Evolutionary conservation across 2,888 invertebrate genomes (phyloP), one percentile per base, ranked within the genome.

Genomic region (Cheilosia soror): DNA sequence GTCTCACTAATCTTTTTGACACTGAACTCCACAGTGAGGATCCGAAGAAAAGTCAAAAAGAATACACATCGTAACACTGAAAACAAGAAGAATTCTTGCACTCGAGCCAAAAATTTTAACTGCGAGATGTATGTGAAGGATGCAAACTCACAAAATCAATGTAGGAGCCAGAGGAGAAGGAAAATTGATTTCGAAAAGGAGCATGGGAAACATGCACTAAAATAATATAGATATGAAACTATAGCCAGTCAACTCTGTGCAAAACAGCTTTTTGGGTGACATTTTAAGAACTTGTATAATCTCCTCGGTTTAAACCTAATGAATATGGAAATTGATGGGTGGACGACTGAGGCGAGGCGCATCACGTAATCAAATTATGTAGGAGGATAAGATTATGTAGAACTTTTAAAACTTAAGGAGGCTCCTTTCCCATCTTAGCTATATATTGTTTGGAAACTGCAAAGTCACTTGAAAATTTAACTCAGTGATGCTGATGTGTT

Each of bases 1-100:
- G 78, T 31, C 57, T 15, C 78, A 83, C 78, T 84, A 84, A 84
- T 84, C 79, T 79, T 75, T 79, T 75, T 84, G 84, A 84, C 84
- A 84, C 84, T 84, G 84, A 84, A 84, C 84, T 79, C 83, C 57
- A 83, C 47, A 44, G 33, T 72, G 55, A 53, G 65, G 69, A 63
- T 37, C 31, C 37, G 37, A 37, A 53, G 29, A 63, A 27, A 73
- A 68, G 63, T 57, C 68, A 29, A 5, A 15, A 60, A 66, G 49
- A 69, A 58, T 60, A 55, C 60, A 49, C 77, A 62, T 4, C 11
- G 49, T 60, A 47, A n/a, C 40, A 55, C 49, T 57, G 58, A 55
- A 60, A 53, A 69, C 29, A 31, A n/a, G 15, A 31, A 33, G 27
- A 73, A 83, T 83, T 83, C 68, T 83, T 83, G 78, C 47, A 78